Evolutionary conservation across 2,888 invertebrate genomes (phyloP).

Genomic region (Cryptosula pallasiana): DNA sequence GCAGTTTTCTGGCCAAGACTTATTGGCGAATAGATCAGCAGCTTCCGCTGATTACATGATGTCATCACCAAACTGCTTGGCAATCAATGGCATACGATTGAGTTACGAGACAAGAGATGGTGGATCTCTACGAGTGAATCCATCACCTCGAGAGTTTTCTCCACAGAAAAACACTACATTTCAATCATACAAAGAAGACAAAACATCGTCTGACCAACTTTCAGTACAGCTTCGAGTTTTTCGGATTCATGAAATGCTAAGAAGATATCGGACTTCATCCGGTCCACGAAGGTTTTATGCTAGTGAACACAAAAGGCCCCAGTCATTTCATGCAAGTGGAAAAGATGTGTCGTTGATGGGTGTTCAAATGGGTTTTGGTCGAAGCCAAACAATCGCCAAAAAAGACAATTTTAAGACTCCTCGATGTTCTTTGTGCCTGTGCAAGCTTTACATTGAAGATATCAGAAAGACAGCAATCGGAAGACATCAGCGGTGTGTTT

Average conservation of each 20-base stretch:
- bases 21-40: no score
- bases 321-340: neutral
- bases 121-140: neutral
- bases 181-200: neutral
- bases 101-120: neutral
- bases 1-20: no score
- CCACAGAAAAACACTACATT: neutral
- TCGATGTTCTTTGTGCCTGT: neutral
- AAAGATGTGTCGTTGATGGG: neutral
- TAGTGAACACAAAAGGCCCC: neutral
- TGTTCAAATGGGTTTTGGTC: neutral
- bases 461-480: neutral
- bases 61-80: neutral
- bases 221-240: neutral
- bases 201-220: neutral
- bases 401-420: neutral
- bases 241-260: neutral
- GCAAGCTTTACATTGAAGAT: neutral
- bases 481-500: slow-evolving; percentile 2
- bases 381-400: neutral
- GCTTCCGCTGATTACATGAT: neutral
- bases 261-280: neutral
- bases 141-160: neutral
- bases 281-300: neutral
- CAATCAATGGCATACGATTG: neutral